Percentiles rank a stretch among this genome's conserved stretches.
Evolutionary conservation across 2,888 invertebrate genomes (phyloP).

Genomic region (Lasius platythorax): DNA sequence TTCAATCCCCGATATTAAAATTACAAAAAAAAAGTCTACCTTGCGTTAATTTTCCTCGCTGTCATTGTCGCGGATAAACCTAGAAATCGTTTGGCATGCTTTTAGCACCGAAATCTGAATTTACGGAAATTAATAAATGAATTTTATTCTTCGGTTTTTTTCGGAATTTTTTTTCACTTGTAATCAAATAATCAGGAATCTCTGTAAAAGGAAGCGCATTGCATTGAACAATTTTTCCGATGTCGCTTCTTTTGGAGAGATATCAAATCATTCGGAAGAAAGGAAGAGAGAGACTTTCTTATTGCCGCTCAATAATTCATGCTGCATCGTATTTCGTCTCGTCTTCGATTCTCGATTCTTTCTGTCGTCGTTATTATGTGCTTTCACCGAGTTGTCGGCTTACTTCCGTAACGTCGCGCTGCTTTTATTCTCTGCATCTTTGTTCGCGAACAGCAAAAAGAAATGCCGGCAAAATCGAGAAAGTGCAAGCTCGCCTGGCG

Average conservation of each 20-base stretch:
- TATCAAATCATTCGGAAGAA: conserved; percentile 20
- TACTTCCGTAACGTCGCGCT: background rate
- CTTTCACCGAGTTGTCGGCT: background rate
- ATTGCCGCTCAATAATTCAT: conserved; percentile 37
- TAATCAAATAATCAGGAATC: background rate
- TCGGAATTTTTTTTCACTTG: background rate
- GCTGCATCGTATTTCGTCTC: background rate
- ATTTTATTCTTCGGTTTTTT: background rate
- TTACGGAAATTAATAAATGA: background rate
- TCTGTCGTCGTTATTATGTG: conserved; percentile 6
- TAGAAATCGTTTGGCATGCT: no score
- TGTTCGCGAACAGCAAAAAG: conserved; percentile 3
- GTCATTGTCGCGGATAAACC: background rate
- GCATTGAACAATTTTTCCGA: background rate
- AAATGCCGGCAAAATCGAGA: conserved; percentile 33
- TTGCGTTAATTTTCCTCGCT: background rate
- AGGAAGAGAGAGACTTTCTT: background rate
- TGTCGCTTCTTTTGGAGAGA: background rate
- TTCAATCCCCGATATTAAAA: background rate
- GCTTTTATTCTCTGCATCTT: conserved; percentile 14
- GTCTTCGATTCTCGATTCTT: conserved; percentile 35
- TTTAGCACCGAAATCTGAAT: background rate
- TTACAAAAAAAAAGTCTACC: background rate
- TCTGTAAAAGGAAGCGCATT: background rate
- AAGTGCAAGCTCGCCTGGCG: conserved; percentile 31